Evolutionary conservation across 2,888 invertebrate species (phyloP).

Genomic region (Schrankia costaestrigalis): DNA sequence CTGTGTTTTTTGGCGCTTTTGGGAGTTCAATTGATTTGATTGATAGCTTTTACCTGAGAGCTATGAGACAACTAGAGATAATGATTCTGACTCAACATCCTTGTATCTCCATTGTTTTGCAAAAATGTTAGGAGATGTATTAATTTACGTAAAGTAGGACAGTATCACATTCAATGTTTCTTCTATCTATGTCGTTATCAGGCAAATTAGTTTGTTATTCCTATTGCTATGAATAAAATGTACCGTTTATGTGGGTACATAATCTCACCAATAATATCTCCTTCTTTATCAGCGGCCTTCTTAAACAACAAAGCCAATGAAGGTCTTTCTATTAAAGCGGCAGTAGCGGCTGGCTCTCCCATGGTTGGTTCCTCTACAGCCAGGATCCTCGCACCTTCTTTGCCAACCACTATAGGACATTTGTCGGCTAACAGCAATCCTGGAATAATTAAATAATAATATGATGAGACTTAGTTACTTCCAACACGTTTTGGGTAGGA

Average conservation of each 20-base stretch:
- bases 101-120: no score
- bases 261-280: slow-evolving; percentile 57
- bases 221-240: not conserved
- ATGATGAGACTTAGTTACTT: no score
- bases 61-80: no score
- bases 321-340: slow-evolving; percentile 60
- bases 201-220: not conserved
- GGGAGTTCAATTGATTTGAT: no score
- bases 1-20: no score
- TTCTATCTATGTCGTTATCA: no score
- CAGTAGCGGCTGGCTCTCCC: slow-evolving; percentile 41
- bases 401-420: slow-evolving; percentile 62
- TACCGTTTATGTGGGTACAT: not conserved
- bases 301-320: slow-evolving; percentile 63
- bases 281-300: slow-evolving; percentile 62
- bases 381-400: slow-evolving; percentile 52
- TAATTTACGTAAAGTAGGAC: no score
- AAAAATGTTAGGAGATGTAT: no score
- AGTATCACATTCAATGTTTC: no score
- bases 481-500: no score
- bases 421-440: slow-evolving; percentile 70
- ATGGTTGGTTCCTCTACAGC: slow-evolving; percentile 60
- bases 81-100: no score
- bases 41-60: no score
- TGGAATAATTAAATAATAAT: slow-evolving; percentile 32